These are phyloP conservation scores for Maniola hyperantus DNA, from an alignment of 2,888 invertebrate genomes.

Conservation along the genomic window DNA sequence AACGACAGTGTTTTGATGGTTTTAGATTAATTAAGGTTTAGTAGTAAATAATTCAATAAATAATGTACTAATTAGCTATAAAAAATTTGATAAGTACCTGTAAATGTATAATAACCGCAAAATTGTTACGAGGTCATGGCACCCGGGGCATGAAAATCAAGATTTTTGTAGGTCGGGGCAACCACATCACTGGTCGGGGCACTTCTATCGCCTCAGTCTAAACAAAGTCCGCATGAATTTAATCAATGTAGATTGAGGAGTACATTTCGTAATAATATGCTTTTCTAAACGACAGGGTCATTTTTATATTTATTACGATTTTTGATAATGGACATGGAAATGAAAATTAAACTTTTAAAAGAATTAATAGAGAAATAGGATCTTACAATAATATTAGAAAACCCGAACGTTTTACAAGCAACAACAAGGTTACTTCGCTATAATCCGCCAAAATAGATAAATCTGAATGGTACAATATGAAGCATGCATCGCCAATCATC, in stretches of 20 bases:
- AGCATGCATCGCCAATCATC: too few species aligned
- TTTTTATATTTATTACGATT: background rate
- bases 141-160: conserved; percentile 27
- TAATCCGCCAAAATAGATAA: too few species aligned
- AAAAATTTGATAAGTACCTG: conserved; percentile 26
- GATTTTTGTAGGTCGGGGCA: conserved; percentile 14
- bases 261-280: background rate
- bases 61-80: background rate
- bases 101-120: conserved; percentile 20
- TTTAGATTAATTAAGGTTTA: too few species aligned
- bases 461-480: too few species aligned
- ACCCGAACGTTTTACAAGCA: too few species aligned
- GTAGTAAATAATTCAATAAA: too few species aligned
- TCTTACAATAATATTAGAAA: too few species aligned
- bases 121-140: conserved; percentile 24
- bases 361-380: too few species aligned
- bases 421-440: too few species aligned
- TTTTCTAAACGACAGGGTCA: background rate
- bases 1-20: too few species aligned
- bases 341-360: background rate
- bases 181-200: too few species aligned
- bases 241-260: background rate
- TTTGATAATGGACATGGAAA: background rate
- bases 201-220: background rate
- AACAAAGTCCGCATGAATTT: background rate